phyloP scores from a whole-genome alignment of 2,113 vertebrate species.

The Nibea albiflora region DNA sequence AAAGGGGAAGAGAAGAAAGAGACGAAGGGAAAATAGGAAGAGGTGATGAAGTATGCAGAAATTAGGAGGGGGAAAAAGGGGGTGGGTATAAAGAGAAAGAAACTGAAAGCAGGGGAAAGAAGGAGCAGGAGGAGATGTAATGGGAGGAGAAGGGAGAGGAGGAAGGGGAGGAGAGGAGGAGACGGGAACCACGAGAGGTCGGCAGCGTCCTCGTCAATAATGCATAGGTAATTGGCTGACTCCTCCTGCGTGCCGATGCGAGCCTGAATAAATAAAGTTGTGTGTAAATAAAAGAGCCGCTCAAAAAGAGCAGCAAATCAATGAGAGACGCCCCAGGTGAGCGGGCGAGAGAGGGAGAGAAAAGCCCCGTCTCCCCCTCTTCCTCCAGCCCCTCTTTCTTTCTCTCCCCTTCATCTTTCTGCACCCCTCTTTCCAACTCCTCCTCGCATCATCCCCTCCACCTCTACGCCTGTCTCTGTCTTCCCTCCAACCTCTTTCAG shows the following conservation, averaged over 20 bases:
- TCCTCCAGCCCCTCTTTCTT: neutral
- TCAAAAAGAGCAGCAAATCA: conserved; percentile 64
- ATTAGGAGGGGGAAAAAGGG: neutral
- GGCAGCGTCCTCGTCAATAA: conserved; percentile 69
- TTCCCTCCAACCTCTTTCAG: conserved; percentile 15
- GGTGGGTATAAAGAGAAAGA: neutral
- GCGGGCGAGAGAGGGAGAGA: neutral
- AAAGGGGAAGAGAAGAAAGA: neutral
- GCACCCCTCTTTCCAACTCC: neutral
- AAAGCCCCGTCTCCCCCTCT: neutral
- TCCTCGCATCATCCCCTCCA: conserved; percentile 8
- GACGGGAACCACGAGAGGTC: conserved; percentile 36
- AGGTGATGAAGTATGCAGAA: neutral
- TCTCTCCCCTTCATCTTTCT: neutral
- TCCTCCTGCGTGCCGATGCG: conserved; percentile 41
- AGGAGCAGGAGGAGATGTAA: neutral
- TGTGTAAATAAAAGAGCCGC: conserved; percentile 71
- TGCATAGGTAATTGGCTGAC: conserved; percentile 68
- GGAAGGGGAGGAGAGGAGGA: conserved; percentile 5
- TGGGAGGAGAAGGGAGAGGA: neutral
- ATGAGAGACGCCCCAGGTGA: conserved; percentile 44
- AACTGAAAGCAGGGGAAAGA: neutral
- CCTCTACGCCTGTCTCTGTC: neutral
- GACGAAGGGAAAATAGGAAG: neutral
- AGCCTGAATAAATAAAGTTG: conserved; percentile 70